Conservation (phyloP, 2,888 invertebrate genomes). For the Ormyrus pomaceus region DNA sequence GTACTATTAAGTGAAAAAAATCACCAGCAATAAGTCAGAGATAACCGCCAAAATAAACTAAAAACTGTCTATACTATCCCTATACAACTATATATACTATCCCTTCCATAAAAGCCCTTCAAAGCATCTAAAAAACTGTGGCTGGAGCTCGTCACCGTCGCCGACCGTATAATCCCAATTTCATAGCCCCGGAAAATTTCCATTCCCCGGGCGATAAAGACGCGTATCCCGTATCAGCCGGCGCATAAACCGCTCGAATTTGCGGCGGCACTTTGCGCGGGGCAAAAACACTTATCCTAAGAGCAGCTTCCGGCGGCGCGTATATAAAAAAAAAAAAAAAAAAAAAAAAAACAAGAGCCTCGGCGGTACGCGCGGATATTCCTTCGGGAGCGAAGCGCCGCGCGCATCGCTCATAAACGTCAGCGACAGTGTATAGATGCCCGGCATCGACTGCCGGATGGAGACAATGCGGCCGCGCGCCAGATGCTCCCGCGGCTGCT, state of each 20-base stretch:
- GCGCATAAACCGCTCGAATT: conserved; percentile 37
- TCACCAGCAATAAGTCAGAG: no score
- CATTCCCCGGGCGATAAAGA: not conserved
- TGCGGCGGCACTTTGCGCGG: conserved; percentile 2
- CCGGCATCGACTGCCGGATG: conserved; percentile 57
- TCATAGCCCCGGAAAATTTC: conserved; percentile 18
- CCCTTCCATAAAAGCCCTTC: no score
- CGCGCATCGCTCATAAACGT: conserved; percentile 75
- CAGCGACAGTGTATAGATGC: conserved; percentile 66
- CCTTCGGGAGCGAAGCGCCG: conserved; percentile 40
- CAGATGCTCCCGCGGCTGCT: not conserved
- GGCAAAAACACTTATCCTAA: conserved; percentile 44
- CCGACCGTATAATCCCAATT: no score
- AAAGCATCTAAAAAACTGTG: no score
- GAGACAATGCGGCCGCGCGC: conserved; percentile 29
- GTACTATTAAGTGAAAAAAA: no score
- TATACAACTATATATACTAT: no score
- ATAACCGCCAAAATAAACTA: no score
- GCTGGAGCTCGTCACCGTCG: no score
- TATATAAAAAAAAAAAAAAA: conserved; percentile 13
- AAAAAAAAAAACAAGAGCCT: not conserved
- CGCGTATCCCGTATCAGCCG: not conserved
- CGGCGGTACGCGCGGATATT: conserved; percentile 4
- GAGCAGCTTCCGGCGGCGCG: conserved; percentile 6
- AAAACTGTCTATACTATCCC: no score